Base-by-base conservation (phyloP, 2,113 vertebrate species). In the Megatriorchis doriae region DNA sequence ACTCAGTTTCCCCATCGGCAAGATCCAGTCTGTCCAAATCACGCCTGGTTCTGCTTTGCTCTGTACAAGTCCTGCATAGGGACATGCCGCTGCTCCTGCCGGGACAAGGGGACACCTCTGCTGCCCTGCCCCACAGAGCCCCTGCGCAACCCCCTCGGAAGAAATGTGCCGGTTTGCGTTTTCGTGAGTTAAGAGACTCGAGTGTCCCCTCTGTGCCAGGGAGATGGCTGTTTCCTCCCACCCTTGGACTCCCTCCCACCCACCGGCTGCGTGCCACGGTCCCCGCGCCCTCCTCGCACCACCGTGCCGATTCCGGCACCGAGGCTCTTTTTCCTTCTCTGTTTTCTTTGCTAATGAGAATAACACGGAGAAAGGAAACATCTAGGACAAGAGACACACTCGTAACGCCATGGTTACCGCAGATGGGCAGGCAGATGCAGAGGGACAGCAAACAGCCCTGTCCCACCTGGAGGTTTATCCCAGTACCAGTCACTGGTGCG, bases 31-130 rank as follows among this genome's bases (percentile, higher is more conserved):
- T 34, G 18, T 38, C 40, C 1, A 1, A n/a, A 38, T 42, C 71
- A 16, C 0, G 2, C 17, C 20, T 31, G 11, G 26, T 13, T 81
- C 42, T 80, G 27, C 32, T 70, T 52, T 58, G 27, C 43, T 42
- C 74, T 42, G 6, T 27, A 42, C 13, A 26, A 70, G 29, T 14
- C 25, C 29, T 66, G 68, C 3, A 1, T 21, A 62, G 52, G 17
- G 22, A 81, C 2, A 0, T 17, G 47, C 0, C 0, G 72, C n/a
- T 84, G 52, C 59, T 66, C 31, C 59, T 2, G 2, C 45, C 0
- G 2, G 40, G 18, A 59, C 61, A 59, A 55, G 31, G 26, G 36
- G 26, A 26, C 22, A 61, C 26, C n/a, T 22, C 72, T 42, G 59
- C 61, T 56, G 34, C 43, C 62, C 34, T 62, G 72, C 16, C 71